A percentile compares a stretch with the other conserved stretches of the same genome.
phyloP scores from a whole-genome alignment of 2,113 vertebrate species.

The Aphelocoma coerulescens region DNA sequence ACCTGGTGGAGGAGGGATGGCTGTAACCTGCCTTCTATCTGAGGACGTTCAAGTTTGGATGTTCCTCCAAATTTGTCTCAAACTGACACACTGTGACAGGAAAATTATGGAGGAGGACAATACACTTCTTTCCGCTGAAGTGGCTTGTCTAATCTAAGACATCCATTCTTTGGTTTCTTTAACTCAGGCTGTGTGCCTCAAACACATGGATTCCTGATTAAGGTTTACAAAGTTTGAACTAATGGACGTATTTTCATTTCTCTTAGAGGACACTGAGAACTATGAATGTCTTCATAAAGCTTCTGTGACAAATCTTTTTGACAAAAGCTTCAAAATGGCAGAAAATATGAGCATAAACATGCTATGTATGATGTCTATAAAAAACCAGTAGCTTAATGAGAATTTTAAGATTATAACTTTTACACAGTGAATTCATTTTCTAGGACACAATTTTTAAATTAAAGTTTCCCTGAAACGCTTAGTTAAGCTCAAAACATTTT shows the following conservation, averaged over 20 bases:
- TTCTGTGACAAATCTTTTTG: not conserved
- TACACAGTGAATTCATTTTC: not conserved
- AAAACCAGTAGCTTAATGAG: not conserved
- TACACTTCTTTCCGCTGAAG: not conserved
- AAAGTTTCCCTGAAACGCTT: not conserved
- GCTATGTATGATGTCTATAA: not conserved
- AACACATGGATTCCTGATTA: not conserved
- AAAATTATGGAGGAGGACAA: not conserved
- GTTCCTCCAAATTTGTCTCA: no score
- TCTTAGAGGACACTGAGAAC: not conserved
- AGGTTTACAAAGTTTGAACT: not conserved
- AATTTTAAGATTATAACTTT: not conserved
- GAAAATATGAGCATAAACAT: not conserved
- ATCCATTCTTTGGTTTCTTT: not conserved
- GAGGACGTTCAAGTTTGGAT: no score
- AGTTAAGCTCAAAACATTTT: not conserved
- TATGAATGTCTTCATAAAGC: not conserved
- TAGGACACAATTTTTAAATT: not conserved
- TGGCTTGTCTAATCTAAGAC: not conserved
- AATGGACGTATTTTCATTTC: not conserved
- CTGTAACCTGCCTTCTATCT: no score
- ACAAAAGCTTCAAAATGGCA: not conserved
- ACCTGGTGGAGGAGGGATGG: no score
- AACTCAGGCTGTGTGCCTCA: not conserved
- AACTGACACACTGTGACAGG: not conserved